phyloP scores from a whole-genome alignment of 2,113 vertebrate species.

The Mesoclemmys tuberculata region DNA sequence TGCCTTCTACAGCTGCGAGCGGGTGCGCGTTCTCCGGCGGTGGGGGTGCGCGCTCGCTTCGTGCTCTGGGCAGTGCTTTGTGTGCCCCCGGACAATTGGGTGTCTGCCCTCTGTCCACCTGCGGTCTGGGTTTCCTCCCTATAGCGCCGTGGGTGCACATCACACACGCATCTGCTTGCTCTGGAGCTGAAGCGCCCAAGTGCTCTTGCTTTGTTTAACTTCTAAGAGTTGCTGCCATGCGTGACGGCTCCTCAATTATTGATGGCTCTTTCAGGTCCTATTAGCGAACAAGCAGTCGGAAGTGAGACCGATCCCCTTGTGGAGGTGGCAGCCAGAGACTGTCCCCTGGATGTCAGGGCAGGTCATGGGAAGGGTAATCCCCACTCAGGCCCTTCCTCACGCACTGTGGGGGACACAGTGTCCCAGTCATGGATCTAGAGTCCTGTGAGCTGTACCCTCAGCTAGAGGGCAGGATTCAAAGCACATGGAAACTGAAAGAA shows the following conservation, averaged over 20 bases:
- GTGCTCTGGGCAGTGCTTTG: background rate
- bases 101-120: background rate
- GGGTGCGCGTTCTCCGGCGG: too few species aligned
- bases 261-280: background rate
- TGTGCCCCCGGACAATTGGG: background rate
- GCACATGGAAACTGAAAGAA: background rate
- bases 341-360: background rate
- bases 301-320: too few species aligned
- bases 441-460: background rate
- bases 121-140: too few species aligned
- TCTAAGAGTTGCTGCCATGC: background rate
- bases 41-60: background rate
- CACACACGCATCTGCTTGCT: background rate
- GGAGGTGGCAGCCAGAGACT: background rate
- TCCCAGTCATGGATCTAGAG: background rate
- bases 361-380: background rate
- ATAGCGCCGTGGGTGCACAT: background rate
- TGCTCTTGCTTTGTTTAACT: background rate
- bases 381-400: background rate
- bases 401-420: background rate
- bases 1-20: too few species aligned
- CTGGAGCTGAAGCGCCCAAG: background rate
- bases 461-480: background rate
- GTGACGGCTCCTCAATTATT: background rate
- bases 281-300: background rate